Percentiles rank a stretch among this genome's conserved stretches.
These are phyloP conservation scores for Eidolon dupreanum DNA, from an alignment of 2,797 vertebrate genomes.

Conservation along the genomic window DNA sequence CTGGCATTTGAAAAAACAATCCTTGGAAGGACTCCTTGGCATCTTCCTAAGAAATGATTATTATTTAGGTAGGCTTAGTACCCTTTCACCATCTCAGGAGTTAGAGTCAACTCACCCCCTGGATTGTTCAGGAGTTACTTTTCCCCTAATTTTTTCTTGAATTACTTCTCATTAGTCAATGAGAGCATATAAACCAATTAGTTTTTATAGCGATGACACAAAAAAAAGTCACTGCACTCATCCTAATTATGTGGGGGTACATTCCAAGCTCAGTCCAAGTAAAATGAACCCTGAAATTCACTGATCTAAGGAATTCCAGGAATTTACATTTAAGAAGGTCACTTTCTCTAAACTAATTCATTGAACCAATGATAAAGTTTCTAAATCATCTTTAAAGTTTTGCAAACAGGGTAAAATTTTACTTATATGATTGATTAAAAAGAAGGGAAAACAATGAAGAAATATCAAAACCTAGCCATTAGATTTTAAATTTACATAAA, in stretches of 20 bases:
- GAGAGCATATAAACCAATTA: background rate
- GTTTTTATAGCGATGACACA: background rate
- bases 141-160: background rate
- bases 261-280: background rate
- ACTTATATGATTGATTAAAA: slow-evolving; percentile 4
- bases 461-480: background rate
- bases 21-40: background rate
- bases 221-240: background rate
- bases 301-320: background rate
- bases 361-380: background rate
- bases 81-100: background rate
- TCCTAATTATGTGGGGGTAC: background rate
- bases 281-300: background rate
- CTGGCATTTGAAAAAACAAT: background rate
- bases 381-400: background rate
- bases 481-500: background rate
- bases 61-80: background rate
- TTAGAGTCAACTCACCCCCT: rapidly evolving
- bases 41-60: background rate
- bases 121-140: background rate
- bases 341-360: background rate
- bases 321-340: background rate
- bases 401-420: background rate
- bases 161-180: background rate
- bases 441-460: background rate